Conservation (phyloP, 2,797 vertebrate species). For the Momotus momota region DNA sequence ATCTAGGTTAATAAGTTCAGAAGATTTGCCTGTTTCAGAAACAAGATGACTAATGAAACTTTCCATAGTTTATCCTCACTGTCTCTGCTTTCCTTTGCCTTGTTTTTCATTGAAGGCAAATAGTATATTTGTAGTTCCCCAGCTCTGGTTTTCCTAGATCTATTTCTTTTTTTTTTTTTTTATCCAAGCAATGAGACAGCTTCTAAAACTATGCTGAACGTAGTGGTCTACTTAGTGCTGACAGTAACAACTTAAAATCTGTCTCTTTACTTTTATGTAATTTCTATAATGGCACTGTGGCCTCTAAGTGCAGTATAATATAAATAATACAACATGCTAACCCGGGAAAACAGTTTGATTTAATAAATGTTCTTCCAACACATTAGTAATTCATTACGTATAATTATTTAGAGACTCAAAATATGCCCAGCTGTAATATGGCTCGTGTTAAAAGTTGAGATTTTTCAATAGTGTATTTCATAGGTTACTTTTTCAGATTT, state of each 20-base stretch:
- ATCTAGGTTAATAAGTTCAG: background rate
- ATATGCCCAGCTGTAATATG: background rate
- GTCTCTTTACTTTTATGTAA: background rate
- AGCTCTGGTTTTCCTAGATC: background rate
- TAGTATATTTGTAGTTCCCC: background rate
- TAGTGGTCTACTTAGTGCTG: background rate
- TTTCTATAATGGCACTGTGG: background rate
- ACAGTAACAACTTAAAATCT: background rate
- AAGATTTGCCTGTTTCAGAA: background rate
- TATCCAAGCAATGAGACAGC: background rate
- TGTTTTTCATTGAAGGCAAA: background rate
- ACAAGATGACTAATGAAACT: background rate
- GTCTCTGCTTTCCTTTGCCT: background rate
- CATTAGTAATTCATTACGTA: background rate
- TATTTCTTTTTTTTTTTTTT: background rate
- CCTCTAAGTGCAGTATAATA: background rate
- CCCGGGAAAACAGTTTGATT: background rate
- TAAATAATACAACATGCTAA: slow-evolving; percentile 18
- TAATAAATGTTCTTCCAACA: background rate
- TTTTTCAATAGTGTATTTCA: background rate
- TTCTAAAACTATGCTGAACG: background rate
- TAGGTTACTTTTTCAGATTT: background rate
- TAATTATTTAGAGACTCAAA: background rate
- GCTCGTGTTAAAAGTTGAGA: background rate
- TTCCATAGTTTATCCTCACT: background rate